Evolutionary conservation across 2,113 vertebrate genomes (phyloP), one percentile per base, ranked within the genome.

Genomic region (Callospermophilus lateralis): DNA sequence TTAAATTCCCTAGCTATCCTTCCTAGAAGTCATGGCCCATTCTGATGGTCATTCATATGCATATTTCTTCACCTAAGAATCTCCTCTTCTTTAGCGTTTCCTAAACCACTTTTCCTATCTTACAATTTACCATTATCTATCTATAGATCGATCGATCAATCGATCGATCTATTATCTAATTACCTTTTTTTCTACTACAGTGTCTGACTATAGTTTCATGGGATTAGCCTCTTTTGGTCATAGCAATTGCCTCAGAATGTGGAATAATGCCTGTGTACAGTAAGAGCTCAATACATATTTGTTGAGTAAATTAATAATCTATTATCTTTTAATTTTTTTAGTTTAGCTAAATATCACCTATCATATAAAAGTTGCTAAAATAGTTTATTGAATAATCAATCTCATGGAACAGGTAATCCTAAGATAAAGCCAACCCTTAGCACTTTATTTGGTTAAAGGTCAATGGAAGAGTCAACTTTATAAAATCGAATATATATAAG

Each of bases 271-370:
- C 53, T 89, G 26, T 37, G 42, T 42, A 8, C 26, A 87, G 19
- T 55, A 90, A 88, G 30, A 93, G 4, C 8, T 86, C 34, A 73
- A 30, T 26, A 92, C 87, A 89, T 81, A 90, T 84, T 96, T 84
- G 55, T 7, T 80, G 12, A 76, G 30, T 93, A 85, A 94, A 85
- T 77, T 16, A 91, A 67, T 88, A 20, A 26, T 16, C 51, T 30
- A 85, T 76, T 72, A 91, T 89, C 26, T 79, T 89, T 12, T 51
- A 78, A 73, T 76, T 81, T 76, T 13, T 8, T 90, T 86, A 84
- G 24, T 88, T 84, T 74, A 93, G 79, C 32, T 90, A 81, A 81
- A 90, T 8, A 93, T 0, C 42, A 34, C 19, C 4, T 58, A 16
- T 24, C 9, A 61, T 0, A 13, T 58, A 51, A 30, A 17, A 51